Percentiles rank a stretch among this genome's conserved stretches.
These are phyloP conservation scores for Phytoseiulus persimilis DNA, from an alignment of 2,888 invertebrate species.

Conservation along the genomic window DNA sequence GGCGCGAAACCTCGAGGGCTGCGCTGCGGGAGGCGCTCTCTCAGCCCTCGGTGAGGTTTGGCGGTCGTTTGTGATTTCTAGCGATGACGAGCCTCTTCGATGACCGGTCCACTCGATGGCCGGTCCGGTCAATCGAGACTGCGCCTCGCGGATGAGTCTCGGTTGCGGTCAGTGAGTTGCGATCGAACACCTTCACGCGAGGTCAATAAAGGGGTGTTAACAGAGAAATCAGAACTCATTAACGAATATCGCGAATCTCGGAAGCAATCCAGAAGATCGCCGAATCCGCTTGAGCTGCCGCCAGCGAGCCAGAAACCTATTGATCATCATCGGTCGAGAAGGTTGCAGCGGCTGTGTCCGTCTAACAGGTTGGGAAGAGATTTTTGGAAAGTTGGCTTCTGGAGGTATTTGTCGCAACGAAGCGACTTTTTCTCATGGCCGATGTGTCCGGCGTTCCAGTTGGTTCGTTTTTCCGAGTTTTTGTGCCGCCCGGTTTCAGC, in stretches of 20 bases:
- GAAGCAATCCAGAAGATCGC: not conserved
- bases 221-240: not conserved
- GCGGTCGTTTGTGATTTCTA: too few relatives aligned
- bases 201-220: not conserved
- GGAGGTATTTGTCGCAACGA: not conserved
- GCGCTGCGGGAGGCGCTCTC: too few relatives aligned
- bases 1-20: too few relatives aligned
- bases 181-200: not conserved
- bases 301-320: not conserved
- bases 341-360: not conserved
- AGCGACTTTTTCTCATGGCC: slow-evolving; percentile 5
- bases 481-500: not conserved
- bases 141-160: not conserved
- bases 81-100: too few relatives aligned
- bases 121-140: not conserved
- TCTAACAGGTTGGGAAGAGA: not conserved
- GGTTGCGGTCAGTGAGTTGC: not conserved
- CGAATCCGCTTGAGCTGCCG: not conserved
- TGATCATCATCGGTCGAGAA: not conserved
- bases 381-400: not conserved
- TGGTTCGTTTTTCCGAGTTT: not conserved
- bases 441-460: not conserved
- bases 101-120: not conserved
- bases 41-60: too few relatives aligned
- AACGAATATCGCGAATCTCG: not conserved